Evolutionary conservation across 1,140 invertebrate species (phyloP).

Genomic region (Aphis craccivora): DNA sequence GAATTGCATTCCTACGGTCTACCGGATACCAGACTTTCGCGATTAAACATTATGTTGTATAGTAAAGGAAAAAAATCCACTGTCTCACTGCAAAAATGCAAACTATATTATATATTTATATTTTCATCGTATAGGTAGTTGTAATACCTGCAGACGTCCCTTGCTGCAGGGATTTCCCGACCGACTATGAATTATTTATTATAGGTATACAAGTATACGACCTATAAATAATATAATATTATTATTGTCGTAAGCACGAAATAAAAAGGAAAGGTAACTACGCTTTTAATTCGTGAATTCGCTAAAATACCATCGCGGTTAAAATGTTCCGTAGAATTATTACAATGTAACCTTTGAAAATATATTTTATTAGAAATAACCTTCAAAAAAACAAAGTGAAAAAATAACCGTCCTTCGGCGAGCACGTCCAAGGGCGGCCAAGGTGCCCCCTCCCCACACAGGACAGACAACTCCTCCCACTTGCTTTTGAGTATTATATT

Average conservation of each 20-base stretch:
- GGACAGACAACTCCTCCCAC: background rate
- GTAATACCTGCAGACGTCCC: background rate
- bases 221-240: background rate
- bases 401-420: background rate
- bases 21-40: background rate
- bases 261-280: background rate
- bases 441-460: background rate
- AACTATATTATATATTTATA: background rate
- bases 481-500: background rate
- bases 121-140: too few species aligned
- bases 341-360: background rate
- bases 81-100: background rate
- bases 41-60: background rate
- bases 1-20: background rate
- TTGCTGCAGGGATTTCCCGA: background rate
- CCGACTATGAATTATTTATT: too few species aligned
- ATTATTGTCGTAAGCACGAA: background rate
- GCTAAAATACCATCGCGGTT: background rate
- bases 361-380: slow-evolving; percentile 3
- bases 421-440: background rate
- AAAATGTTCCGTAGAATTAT: background rate
- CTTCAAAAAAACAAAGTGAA: background rate
- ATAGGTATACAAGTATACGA: too few species aligned
- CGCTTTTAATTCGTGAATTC: background rate
- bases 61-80: background rate